phyloP scores from a whole-genome alignment of 2,797 vertebrate genomes.

The Corythornis leucogaster region DNA sequence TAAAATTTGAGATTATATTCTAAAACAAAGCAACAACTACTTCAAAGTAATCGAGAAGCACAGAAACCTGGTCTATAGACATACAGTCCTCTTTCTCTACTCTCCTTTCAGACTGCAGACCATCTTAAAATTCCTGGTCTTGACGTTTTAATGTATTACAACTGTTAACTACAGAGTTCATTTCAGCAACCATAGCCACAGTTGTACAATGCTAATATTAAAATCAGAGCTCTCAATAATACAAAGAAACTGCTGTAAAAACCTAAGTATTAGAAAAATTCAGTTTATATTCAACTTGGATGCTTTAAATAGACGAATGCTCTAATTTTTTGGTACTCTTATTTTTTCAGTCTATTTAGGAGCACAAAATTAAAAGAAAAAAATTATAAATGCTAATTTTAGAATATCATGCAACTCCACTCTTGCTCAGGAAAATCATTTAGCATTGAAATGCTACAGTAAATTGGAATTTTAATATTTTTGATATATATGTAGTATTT shows the following conservation, averaged over 20 bases:
- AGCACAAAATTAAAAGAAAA: neutral
- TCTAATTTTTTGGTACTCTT: neutral
- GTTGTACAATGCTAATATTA: neutral
- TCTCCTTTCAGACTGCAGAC: neutral
- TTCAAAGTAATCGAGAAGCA: neutral
- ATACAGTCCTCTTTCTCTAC: neutral
- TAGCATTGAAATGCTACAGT: neutral
- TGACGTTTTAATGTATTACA: neutral
- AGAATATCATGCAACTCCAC: neutral
- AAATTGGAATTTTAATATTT: neutral
- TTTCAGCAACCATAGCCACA: neutral
- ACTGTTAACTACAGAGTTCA: neutral
- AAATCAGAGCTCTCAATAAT: neutral
- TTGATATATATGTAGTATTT: neutral
- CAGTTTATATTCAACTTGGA: neutral
- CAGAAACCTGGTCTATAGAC: neutral
- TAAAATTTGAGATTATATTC: neutral
- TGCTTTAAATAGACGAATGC: neutral
- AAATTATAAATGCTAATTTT: neutral
- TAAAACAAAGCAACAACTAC: neutral
- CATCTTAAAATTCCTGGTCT: neutral
- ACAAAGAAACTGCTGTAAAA: neutral
- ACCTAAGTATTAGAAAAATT: neutral
- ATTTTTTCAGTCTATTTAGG: neutral
- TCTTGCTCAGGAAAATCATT: neutral